Percentiles rank a stretch among this genome's conserved stretches.
These are phyloP conservation scores for Brachynemurus nebulosus DNA, from an alignment of 2,888 invertebrate species.

Conservation along the genomic window DNA sequence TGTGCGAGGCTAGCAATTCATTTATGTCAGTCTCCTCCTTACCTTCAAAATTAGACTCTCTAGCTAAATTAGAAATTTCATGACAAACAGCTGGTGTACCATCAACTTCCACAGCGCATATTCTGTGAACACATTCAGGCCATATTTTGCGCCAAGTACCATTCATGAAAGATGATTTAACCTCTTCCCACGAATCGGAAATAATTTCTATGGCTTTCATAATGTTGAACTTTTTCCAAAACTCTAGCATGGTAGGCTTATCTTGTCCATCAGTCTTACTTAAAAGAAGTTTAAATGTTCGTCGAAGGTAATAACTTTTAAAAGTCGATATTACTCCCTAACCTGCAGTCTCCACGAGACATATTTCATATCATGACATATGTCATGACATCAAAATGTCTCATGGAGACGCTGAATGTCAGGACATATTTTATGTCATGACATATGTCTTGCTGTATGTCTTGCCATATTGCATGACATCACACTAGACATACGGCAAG, in stretches of 20 bases:
- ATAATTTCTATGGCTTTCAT: slow-evolving; percentile 17
- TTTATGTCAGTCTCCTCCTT: slow-evolving; percentile 13
- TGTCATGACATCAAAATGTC: no score
- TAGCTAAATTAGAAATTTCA: slow-evolving; percentile 15
- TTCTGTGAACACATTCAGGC: slow-evolving; percentile 11
- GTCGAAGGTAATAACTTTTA: slow-evolving; percentile 15
- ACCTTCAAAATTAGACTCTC: slow-evolving; percentile 13
- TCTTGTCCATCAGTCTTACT: slow-evolving; percentile 12
- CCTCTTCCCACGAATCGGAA: slow-evolving; percentile 15
- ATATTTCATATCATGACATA: no score
- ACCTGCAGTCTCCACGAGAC: no score
- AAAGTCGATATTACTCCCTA: slow-evolving; percentile 10
- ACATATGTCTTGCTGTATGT: no score
- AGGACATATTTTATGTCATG: no score
- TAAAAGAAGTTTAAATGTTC: slow-evolving; percentile 17
- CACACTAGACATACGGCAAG: no score
- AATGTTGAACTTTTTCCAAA: slow-evolving; percentile 14
- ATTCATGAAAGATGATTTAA: slow-evolving; percentile 14
- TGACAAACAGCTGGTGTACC: slow-evolving; percentile 13
- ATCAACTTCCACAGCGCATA: slow-evolving; percentile 12
- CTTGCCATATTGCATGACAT: no score
- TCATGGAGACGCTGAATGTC: no score
- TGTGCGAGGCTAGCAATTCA: slow-evolving; percentile 16
- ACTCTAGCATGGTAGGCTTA: slow-evolving; percentile 11
- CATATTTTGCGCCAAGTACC: slow-evolving; percentile 12